A percentile compares a stretch with the other conserved stretches of the same genome.
Evolutionary conservation across 1,140 invertebrate species (phyloP).

Genomic region (Riptortus pedestris): DNA sequence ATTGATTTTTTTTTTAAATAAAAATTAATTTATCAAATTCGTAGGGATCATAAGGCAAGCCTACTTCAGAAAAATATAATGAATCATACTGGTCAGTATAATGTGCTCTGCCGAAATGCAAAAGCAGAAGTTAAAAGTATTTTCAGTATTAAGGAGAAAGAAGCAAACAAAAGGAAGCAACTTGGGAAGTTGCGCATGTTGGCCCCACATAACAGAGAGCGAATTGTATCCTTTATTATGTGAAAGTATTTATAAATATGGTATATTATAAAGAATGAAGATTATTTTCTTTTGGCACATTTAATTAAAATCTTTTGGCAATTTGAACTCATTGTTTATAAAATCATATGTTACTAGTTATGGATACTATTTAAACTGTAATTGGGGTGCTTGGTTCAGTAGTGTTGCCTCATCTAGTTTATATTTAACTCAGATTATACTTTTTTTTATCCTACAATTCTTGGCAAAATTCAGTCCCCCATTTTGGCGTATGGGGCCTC

Average conservation of each 20-base stretch:
- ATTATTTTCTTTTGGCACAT: neutral
- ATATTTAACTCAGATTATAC: neutral
- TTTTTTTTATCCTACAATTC: no score
- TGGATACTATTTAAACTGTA: neutral
- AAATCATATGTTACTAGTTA: neutral
- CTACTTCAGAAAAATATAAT: constrained; percentile 56
- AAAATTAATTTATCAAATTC: neutral
- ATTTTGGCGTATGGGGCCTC: no score
- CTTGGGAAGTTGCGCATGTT: constrained; percentile 50
- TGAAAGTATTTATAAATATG: neutral
- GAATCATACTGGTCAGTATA: constrained; percentile 54
- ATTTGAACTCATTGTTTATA: neutral
- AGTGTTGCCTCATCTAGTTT: neutral
- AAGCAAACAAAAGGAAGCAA: constrained; percentile 50
- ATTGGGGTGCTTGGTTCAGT: neutral
- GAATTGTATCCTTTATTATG: constrained; percentile 48
- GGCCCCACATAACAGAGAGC: constrained; percentile 54
- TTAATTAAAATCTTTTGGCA: neutral
- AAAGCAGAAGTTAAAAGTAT: constrained; percentile 61
- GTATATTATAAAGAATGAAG: neutral
- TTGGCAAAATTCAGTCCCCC: no score
- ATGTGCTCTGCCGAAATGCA: constrained; percentile 57
- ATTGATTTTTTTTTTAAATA: neutral
- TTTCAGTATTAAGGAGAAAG: constrained; percentile 53
- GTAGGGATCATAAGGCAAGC: constrained; percentile 52